Evolutionary conservation across 2,113 vertebrate genomes (phyloP).

Genomic region (Noturus placidus): DNA sequence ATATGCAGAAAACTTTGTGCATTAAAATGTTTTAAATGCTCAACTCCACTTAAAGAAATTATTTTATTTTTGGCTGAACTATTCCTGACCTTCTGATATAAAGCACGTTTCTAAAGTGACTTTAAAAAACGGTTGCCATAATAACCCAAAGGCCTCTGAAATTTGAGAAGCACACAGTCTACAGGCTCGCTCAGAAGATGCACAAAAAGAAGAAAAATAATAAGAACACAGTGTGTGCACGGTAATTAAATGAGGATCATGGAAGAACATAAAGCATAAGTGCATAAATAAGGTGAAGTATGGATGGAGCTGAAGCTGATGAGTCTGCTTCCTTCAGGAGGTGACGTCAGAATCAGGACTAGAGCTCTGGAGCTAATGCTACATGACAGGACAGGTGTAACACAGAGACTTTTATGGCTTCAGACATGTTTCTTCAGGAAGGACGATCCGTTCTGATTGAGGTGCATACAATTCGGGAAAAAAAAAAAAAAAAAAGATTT

Average conservation of each 20-base stretch:
- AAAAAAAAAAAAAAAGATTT: constrained; percentile 39
- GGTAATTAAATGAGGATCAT: constrained; percentile 37
- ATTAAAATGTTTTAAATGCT: neutral
- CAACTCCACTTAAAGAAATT: neutral
- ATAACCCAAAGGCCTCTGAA: constrained; percentile 17
- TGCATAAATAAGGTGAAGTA: constrained; percentile 18
- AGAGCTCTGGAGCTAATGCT: constrained; percentile 50
- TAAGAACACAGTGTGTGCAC: constrained; percentile 38
- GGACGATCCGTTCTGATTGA: neutral
- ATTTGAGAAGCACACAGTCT: neutral
- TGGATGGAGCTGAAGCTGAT: constrained; percentile 40
- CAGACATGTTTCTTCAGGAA: constrained; percentile 54
- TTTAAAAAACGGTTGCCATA: constrained; percentile 69
- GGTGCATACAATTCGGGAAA: constrained; percentile 48
- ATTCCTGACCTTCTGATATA: constrained; percentile 7
- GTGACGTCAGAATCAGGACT: neutral
- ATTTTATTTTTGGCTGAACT: constrained; percentile 2
- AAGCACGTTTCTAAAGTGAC: constrained; percentile 39
- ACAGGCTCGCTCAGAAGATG: constrained; percentile 7
- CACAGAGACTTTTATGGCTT: constrained; percentile 67
- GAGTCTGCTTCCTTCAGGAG: constrained; percentile 17
- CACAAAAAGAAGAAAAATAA: constrained; percentile 22
- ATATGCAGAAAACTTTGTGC: neutral
- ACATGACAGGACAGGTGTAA: constrained; percentile 51
- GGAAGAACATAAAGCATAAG: neutral